These are phyloP conservation scores for Asarcornis scutulata DNA, from an alignment of 2,113 vertebrate genomes.

Conservation along the genomic window DNA sequence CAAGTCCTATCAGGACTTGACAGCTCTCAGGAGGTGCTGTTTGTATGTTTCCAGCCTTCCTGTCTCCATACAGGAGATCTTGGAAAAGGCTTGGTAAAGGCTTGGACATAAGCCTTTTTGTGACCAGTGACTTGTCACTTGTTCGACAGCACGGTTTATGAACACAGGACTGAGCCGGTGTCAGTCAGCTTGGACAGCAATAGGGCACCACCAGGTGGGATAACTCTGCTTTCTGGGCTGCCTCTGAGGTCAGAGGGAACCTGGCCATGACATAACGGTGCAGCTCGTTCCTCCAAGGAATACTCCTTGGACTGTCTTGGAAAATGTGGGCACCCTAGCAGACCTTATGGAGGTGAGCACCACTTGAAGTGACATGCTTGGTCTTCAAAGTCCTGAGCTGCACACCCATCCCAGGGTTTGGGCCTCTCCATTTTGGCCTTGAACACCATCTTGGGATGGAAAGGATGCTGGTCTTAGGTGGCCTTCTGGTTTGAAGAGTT, in stretches of 20 bases:
- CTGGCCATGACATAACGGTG: neutral
- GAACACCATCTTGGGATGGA: neutral
- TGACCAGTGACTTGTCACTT: neutral
- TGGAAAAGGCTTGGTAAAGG: too few species aligned
- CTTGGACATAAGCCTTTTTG: neutral
- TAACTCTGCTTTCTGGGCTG: neutral
- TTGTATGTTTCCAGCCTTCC: neutral
- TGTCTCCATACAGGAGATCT: neutral
- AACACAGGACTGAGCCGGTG: neutral
- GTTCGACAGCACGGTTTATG: accelerated
- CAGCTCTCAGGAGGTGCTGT: neutral
- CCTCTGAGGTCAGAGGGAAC: neutral
- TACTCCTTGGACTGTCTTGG: neutral
- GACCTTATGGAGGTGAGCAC: neutral
- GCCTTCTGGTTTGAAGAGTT: neutral
- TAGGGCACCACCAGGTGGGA: neutral
- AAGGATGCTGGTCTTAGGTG: neutral
- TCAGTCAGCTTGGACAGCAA: neutral
- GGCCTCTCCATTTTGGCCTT: neutral
- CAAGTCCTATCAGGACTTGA: neutral
- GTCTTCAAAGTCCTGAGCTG: neutral
- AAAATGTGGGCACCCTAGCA: neutral
- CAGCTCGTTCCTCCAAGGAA: neutral
- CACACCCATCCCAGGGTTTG: too few species aligned
- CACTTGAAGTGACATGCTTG: accelerated